phyloP scores from a whole-genome alignment of 1,140 invertebrate species.

The Drosophila orena region DNA sequence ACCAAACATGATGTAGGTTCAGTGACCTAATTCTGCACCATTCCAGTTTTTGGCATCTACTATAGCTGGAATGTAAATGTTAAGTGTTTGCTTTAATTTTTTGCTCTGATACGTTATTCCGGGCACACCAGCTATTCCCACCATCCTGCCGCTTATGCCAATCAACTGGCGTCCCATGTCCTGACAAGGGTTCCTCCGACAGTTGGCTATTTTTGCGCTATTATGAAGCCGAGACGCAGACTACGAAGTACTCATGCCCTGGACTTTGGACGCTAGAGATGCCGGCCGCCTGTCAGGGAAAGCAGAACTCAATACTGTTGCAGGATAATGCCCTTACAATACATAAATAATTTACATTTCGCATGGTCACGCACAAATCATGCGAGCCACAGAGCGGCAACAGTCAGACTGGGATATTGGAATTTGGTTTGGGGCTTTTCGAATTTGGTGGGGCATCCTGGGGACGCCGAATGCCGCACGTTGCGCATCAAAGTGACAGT shows the following conservation, averaged over 20 bases:
- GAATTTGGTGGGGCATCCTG: slow-evolving; percentile 4
- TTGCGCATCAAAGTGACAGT: slow-evolving; percentile 80
- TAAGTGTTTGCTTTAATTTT: slow-evolving; percentile 39
- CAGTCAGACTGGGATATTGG: slow-evolving; percentile 24
- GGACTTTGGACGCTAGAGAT: background rate
- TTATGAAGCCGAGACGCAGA: slow-evolving; percentile 38
- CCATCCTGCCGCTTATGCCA: slow-evolving; percentile 52
- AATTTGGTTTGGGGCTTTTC: slow-evolving; percentile 22
- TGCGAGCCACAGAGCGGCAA: slow-evolving; percentile 33
- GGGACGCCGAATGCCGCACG: slow-evolving; percentile 47
- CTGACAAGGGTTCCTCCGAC: slow-evolving; percentile 57
- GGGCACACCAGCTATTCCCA: slow-evolving; percentile 42
- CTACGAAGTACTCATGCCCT: background rate
- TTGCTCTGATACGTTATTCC: slow-evolving; percentile 39
- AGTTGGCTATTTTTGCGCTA: slow-evolving; percentile 50
- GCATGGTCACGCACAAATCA: slow-evolving; percentile 82
- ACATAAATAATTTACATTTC: slow-evolving; percentile 82
- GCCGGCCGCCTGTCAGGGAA: slow-evolving; percentile 24
- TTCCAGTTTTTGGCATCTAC: slow-evolving; percentile 32
- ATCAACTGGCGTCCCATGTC: slow-evolving; percentile 62
- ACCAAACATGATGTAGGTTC: slow-evolving; percentile 28
- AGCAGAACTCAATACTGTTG: slow-evolving; percentile 43
- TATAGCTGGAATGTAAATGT: slow-evolving; percentile 28
- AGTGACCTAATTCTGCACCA: slow-evolving; percentile 27
- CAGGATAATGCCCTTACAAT: slow-evolving; percentile 51